Evolutionary conservation across 2,888 invertebrate genomes (phyloP), one percentile per base, ranked within the genome.

Genomic region (Tenthredo livida): DNA sequence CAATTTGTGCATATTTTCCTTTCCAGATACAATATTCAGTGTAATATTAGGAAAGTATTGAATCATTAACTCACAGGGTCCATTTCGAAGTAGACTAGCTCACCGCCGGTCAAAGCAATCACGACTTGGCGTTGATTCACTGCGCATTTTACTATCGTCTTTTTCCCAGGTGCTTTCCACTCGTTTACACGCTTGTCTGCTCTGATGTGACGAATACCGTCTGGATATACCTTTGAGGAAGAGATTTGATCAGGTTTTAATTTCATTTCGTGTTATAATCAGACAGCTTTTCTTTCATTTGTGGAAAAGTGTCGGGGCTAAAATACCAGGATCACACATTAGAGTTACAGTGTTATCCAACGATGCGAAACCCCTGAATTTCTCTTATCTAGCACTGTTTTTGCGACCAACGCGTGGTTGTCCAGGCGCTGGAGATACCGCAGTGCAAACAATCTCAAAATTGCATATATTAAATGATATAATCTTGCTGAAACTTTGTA

Each of bases 21-120:
- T 54, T 17, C 5, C n/a, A n/a, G 6, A 47, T 50, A 50, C 17
- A 17, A 37, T 84, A 58, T 54, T 29, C 9, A 25, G 15, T 47
- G 40, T 47, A 25, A 73, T 50, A 25, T 80, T 43, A n/a, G 37
- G 12, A 47, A 47, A 47, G 3, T 47, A 43, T 58, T 54, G 87
- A 25, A 33, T 78, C 84, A 84, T 70, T 21, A 85, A 95, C 97
- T 96, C 95, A 99, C 98, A 89, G 98, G 97, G 94, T 99, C 99
- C 98, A 99, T 98, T 95, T 99, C 99, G 93, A 99, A 99, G 94
- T 99, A 99, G 70, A 99, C 99, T 86, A 99, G 95, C 94, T 99
- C 99, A 61, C 99, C 98, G 3, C 99, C 99, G 58, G 98, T 98
- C 73, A 99, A 94, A 1, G 99, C 99, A 87, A 99, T 99, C 0